These are phyloP conservation scores for Oxytorus armatus DNA, from an alignment of 2,888 invertebrate genomes.

Conservation along the genomic window DNA sequence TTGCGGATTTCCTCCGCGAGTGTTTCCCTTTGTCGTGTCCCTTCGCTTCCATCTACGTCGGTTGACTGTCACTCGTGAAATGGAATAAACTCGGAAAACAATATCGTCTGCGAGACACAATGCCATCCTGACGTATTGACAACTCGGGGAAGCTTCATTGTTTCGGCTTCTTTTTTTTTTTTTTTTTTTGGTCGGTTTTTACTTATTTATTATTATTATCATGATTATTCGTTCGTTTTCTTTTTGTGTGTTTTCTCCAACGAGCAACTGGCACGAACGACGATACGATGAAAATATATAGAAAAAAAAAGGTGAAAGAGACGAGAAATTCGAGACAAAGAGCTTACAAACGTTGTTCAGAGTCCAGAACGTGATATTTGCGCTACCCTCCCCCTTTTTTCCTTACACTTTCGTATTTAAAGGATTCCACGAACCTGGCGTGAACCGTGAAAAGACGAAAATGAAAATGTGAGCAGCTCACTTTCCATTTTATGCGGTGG, in stretches of 20 bases:
- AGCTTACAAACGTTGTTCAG: not conserved
- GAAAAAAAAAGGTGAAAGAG: not conserved
- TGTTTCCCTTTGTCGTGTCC: not conserved
- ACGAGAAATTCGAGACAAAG: conserved; percentile 5
- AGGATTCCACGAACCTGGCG: not conserved
- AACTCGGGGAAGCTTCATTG: conserved; percentile 65
- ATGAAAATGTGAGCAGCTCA: no score
- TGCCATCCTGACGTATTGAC: conserved; percentile 71
- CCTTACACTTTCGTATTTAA: not conserved
- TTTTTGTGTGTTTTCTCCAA: conserved; percentile 14
- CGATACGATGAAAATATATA: conserved; percentile 17
- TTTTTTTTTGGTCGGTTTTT: conserved; percentile 13
- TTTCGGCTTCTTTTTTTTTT: conserved; percentile 45
- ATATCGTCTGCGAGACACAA: conserved; percentile 70
- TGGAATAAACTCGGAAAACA: conserved; percentile 67
- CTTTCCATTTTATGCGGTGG: not conserved
- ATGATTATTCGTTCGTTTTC: conserved; percentile 3
- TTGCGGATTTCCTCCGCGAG: not conserved
- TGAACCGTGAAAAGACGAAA: conserved; percentile 10
- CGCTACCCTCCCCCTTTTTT: not conserved
- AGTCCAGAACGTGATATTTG: conserved; percentile 9
- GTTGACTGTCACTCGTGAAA: conserved; percentile 45
- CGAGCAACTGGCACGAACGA: conserved; percentile 15
- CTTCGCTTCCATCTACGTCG: not conserved
- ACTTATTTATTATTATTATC: conserved; percentile 8